These are phyloP conservation scores for Columba livia DNA, from an alignment of 2,113 vertebrate genomes.

Conservation along the genomic window DNA sequence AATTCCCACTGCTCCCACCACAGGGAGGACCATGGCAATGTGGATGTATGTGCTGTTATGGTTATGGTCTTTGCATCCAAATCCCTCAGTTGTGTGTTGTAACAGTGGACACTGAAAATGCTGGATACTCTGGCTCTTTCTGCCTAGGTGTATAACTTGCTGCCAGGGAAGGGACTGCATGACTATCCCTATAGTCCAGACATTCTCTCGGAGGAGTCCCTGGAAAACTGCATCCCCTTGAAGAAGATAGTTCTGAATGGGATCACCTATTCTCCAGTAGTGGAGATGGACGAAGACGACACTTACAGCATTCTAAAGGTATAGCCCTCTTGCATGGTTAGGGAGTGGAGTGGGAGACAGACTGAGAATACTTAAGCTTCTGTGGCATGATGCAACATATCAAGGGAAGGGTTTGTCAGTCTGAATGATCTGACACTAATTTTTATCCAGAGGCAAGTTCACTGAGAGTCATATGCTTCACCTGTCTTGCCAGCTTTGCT, in stretches of 20 bases:
- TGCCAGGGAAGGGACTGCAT: slow-evolving; percentile 59
- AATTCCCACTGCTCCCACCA: background rate
- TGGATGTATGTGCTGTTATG: background rate
- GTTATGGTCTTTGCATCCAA: background rate
- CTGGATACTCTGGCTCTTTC: background rate
- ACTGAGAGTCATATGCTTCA: background rate
- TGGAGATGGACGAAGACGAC: background rate
- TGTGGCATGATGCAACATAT: background rate
- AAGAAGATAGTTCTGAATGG: slow-evolving; percentile 40
- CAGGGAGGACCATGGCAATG: background rate
- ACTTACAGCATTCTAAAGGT: slow-evolving; percentile 63
- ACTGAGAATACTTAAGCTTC: background rate
- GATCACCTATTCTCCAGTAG: slow-evolving; percentile 49
- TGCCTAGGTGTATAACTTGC: slow-evolving; percentile 68
- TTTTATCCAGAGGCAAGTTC: background rate
- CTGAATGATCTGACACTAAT: background rate
- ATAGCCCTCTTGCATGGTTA: background rate
- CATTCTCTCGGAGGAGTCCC: background rate
- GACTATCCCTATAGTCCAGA: background rate
- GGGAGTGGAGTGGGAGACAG: background rate
- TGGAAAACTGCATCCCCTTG: background rate
- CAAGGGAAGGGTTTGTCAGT: background rate
- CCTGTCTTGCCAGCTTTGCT: background rate
- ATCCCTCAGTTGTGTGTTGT: background rate
- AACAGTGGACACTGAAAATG: background rate